A percentile compares a stretch with the other conserved stretches of the same genome.
phyloP scores from a whole-genome alignment of 2,113 vertebrate species.

The Antechinus stuartii region DNA sequence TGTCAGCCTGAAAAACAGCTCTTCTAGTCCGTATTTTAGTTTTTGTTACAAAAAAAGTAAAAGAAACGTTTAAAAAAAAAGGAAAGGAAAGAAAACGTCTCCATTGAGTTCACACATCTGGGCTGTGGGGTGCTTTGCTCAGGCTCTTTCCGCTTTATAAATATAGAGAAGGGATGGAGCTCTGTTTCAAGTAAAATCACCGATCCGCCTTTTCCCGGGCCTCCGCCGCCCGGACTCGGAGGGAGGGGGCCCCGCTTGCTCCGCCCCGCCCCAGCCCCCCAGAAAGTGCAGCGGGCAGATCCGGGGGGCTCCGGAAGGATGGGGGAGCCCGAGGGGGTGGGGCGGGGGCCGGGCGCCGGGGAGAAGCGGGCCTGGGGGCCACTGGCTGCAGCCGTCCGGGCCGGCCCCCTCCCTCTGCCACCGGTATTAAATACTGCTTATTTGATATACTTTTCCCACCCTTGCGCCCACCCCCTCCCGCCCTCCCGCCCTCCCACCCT shows the following conservation, averaged over 20 bases:
- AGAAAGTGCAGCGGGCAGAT: slow-evolving; percentile 61
- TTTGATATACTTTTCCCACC: slow-evolving; percentile 80
- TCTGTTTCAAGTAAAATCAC: slow-evolving; percentile 85
- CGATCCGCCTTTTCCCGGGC: slow-evolving; percentile 76
- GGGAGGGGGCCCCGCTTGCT: slow-evolving; percentile 19
- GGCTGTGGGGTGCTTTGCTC: slow-evolving; percentile 85
- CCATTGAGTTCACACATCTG: slow-evolving; percentile 85
- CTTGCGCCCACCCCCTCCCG: background rate
- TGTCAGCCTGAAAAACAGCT: slow-evolving; percentile 88
- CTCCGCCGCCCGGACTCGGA: background rate
- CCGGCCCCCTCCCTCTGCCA: slow-evolving; percentile 77
- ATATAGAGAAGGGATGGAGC: slow-evolving; percentile 87
- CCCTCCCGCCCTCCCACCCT: slow-evolving; percentile 68
- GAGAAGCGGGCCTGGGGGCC: background rate
- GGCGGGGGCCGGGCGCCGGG: slow-evolving; percentile 56
- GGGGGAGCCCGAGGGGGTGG: slow-evolving; percentile 54
- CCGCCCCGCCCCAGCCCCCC: slow-evolving; percentile 58
- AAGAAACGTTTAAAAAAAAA: slow-evolving; percentile 84
- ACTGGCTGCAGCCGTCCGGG: slow-evolving; percentile 46
- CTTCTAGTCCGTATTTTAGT: slow-evolving; percentile 88
- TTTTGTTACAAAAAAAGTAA: slow-evolving; percentile 88
- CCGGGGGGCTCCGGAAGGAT: slow-evolving; percentile 58
- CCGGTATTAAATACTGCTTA: slow-evolving; percentile 87
- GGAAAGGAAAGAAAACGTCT: slow-evolving; percentile 84
- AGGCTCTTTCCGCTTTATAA: slow-evolving; percentile 85